phyloP scores from a whole-genome alignment of 2,113 vertebrate species.

The Actenoides hombroni region DNA sequence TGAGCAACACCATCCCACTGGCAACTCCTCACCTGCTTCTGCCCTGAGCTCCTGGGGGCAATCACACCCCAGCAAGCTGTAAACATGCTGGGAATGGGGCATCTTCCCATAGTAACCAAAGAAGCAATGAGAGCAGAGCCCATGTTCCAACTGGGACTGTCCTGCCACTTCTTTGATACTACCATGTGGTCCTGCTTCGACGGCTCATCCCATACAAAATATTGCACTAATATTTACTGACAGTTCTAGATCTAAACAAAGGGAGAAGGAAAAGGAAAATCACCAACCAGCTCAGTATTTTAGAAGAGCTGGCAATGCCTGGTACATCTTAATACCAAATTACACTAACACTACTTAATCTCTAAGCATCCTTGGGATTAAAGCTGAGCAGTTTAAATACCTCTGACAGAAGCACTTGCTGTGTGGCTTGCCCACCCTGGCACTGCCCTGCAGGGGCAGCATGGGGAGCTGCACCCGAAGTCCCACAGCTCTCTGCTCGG shows the following conservation, averaged over 20 bases:
- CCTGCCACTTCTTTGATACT: neutral
- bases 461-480: constrained; percentile 31
- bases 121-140: neutral
- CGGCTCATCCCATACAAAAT: neutral
- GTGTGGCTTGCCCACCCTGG: neutral
- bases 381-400: constrained; percentile 17
- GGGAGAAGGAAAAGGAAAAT: neutral
- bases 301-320: neutral
- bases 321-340: neutral
- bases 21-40: neutral
- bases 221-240: neutral
- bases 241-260: neutral
- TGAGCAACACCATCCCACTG: neutral
- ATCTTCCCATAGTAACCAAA: neutral
- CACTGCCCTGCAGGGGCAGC: constrained; percentile 46
- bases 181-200: neutral
- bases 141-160: neutral
- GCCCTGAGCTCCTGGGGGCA: neutral
- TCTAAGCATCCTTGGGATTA: constrained; percentile 40
- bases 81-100: neutral
- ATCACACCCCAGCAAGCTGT: accelerated
- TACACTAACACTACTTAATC: neutral
- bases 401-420: constrained; percentile 10
- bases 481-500: neutral
- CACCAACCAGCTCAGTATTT: neutral